Evolutionary conservation across 2,888 invertebrate species (phyloP).

Genomic region (Synanthedon andrenaeformis): DNA sequence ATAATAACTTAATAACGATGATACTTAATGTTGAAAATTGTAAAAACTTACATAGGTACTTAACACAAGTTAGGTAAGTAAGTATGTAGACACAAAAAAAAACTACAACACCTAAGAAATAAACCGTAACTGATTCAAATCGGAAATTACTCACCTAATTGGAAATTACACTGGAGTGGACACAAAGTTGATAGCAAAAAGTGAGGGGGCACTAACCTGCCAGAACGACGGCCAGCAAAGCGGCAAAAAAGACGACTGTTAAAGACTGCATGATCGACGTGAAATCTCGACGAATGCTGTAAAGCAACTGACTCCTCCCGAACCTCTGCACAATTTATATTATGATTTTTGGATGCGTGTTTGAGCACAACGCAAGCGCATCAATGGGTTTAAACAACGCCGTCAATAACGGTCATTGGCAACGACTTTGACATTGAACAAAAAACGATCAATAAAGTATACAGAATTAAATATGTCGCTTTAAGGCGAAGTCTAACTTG

Average conservation of each 20-base stretch:
- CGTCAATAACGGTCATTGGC: conserved; percentile 41
- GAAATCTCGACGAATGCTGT: conserved; percentile 28
- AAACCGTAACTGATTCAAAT: conserved; percentile 16
- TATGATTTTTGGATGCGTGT: conserved; percentile 18
- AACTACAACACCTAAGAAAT: not conserved
- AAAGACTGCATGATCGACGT: conserved; percentile 43
- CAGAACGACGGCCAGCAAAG: conserved; percentile 42
- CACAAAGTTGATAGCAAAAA: conserved; percentile 34
- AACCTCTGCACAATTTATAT: conserved; percentile 39
- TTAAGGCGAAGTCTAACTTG: too few relatives aligned
- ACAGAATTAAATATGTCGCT: too few relatives aligned
- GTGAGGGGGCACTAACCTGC: conserved; percentile 63
- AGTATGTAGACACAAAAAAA: too few relatives aligned
- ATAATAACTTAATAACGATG: too few relatives aligned
- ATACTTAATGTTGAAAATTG: too few relatives aligned
- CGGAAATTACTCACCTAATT: conserved; percentile 26
- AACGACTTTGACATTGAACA: conserved; percentile 9
- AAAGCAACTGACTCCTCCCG: conserved; percentile 44
- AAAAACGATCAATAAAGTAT: conserved; percentile 30
- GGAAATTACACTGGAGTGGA: conserved; percentile 3
- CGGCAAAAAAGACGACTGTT: conserved; percentile 42
- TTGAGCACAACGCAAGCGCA: conserved; percentile 27
- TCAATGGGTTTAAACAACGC: conserved; percentile 22
- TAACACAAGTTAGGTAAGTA: too few relatives aligned
- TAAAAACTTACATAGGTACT: too few relatives aligned